Evolutionary conservation across 2,797 vertebrate genomes (phyloP).

Genomic region (Siniperca obscura): DNA sequence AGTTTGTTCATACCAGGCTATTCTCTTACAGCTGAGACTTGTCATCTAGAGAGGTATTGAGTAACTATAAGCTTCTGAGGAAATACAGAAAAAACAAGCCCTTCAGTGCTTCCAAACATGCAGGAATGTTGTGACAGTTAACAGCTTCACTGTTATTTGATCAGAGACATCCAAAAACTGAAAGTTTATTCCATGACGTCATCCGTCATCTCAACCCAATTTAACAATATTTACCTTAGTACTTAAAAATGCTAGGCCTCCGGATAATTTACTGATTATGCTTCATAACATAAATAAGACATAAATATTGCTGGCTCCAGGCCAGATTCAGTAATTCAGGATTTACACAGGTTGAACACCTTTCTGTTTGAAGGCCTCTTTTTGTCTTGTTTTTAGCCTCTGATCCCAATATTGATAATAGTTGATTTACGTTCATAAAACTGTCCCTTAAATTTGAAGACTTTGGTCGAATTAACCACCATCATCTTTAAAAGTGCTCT

Average conservation of each 20-base stretch:
- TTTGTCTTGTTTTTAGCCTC: constrained; percentile 5
- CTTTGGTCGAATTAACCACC: constrained; percentile 20
- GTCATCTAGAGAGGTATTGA: constrained; percentile 60
- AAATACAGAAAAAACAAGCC: constrained; percentile 62
- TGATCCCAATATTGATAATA: constrained; percentile 1
- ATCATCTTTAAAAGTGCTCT: constrained; percentile 36
- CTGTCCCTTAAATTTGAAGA: constrained; percentile 40
- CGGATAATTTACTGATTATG: constrained; percentile 45
- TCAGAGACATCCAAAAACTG: constrained; percentile 35
- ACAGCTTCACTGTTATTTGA: constrained; percentile 31
- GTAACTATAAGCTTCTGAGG: constrained; percentile 57
- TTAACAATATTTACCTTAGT: constrained; percentile 33
- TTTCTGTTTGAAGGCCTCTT: constrained; percentile 14
- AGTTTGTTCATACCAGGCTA: constrained; percentile 43
- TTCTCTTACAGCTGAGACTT: constrained; percentile 49
- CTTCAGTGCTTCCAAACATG: constrained; percentile 72
- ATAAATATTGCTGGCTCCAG: constrained; percentile 76
- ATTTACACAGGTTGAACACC: constrained; percentile 26
- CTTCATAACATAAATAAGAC: constrained; percentile 64
- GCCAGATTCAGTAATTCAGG: constrained; percentile 59
- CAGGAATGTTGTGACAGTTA: constrained; percentile 67
- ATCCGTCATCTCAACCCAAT: constrained; percentile 19
- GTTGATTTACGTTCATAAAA: neutral
- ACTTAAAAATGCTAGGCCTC: constrained; percentile 38
- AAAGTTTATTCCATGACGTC: constrained; percentile 12